Evolutionary conservation across 2,888 invertebrate genomes (phyloP).

Genomic region (Cephus spinipes): DNA sequence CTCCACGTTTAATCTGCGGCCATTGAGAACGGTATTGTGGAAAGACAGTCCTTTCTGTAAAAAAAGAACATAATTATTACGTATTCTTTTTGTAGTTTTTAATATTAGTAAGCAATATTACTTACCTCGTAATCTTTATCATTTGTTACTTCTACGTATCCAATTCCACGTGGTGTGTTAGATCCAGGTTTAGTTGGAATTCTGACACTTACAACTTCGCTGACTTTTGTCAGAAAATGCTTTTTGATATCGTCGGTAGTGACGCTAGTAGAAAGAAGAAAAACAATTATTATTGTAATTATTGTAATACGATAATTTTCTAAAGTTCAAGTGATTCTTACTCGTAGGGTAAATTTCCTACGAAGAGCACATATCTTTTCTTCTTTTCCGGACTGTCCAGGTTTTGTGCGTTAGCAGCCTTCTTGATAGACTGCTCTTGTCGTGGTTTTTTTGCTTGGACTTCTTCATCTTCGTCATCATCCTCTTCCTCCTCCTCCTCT

Average conservation of each 20-base stretch:
- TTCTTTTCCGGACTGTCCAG: slow-evolving; percentile 34
- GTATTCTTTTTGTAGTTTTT: background rate
- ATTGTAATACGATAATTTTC: background rate
- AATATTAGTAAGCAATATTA: slow-evolving; percentile 8
- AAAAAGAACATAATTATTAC: slow-evolving; percentile 3
- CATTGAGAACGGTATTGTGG: slow-evolving; percentile 63
- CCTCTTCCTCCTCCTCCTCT: slow-evolving; percentile 6
- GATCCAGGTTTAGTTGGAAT: slow-evolving; percentile 58
- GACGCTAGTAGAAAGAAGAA: slow-evolving; percentile 38
- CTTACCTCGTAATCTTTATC: slow-evolving; percentile 65
- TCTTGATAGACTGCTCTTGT: too few species aligned
- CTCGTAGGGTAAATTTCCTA: slow-evolving; percentile 67
- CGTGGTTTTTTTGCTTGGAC: background rate
- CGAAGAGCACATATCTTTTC: slow-evolving; percentile 64
- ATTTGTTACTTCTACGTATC: slow-evolving; percentile 65
- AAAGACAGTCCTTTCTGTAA: slow-evolving; percentile 67
- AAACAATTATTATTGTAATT: slow-evolving; percentile 8
- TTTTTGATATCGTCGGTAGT: slow-evolving; percentile 62
- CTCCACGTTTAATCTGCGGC: slow-evolving; percentile 65
- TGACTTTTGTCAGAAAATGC: slow-evolving; percentile 66
- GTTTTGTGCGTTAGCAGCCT: too few species aligned
- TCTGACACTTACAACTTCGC: slow-evolving; percentile 59
- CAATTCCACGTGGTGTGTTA: slow-evolving; percentile 65
- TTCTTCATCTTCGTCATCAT: background rate
- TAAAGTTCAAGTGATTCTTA: slow-evolving; percentile 38